Evolutionary conservation across 2,113 vertebrate genomes (phyloP), one percentile per base, ranked within the genome.

Genomic region (Actenoides lindsayi): DNA sequence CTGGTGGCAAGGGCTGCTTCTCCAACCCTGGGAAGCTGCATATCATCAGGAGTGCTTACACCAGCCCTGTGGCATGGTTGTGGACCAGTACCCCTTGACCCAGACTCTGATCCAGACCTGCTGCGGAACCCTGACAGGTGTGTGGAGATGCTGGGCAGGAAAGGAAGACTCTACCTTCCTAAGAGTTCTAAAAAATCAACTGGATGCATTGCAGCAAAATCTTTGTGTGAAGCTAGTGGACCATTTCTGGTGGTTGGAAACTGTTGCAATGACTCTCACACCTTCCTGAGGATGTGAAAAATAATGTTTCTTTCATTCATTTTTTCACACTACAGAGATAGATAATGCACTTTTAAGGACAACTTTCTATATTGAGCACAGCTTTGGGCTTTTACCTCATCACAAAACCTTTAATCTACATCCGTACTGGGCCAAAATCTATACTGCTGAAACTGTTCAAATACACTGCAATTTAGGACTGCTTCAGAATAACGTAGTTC

Each of bases 251-350:
- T 64, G 12, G 4, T 11, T 54, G 15, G 37, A 54, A 90, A 59
- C 14, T n/a, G 6, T 50, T 63, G 39, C 11, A n/a, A 33, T 51
- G 13, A 46, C n/a, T 59, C 20, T 89, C 35, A 62, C 3, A 30
- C 35, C 13, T 62, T 30, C 25, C 31, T 16, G 5, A 54, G 3
- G 8, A 56, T 46, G 31, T 41, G 57, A 42, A 95, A 79, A 92
- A 64, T 12, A 39, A 41, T 13, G 5, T 0, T 3, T 30, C 46
- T 41, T 53, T 50, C 1, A 17, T 28, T 35, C 2, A 0, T n/a
- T 83, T 78, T 82, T 80, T 84, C 8, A 44, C 8, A 33, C 59
- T 71, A 33, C 18, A 56, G 30, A 65, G 57, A 17, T 20, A 51
- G 5, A 35, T 13, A 4, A 42, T 51, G 20, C 11, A 68, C 91